phyloP scores from a whole-genome alignment of 2,888 invertebrate genomes.

The Aspidiotus rigidus region DNA sequence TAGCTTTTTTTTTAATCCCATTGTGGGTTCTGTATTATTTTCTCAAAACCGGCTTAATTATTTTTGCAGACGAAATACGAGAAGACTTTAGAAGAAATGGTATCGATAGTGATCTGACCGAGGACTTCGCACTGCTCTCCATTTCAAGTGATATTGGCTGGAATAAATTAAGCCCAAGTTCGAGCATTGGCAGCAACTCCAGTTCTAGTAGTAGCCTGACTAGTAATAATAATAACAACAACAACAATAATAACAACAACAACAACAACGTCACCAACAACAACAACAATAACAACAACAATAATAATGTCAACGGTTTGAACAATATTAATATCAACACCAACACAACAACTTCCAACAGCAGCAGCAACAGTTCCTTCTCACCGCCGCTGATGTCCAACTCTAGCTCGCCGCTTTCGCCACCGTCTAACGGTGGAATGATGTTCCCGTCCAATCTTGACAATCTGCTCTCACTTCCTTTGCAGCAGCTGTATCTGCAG shows the following conservation, averaged over 20 bases:
- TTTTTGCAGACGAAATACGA: conserved; percentile 27
- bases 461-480: background rate
- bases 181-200: background rate
- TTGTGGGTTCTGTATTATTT: background rate
- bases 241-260: background rate
- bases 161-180: conserved; percentile 5
- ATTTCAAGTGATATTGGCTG: conserved; percentile 12
- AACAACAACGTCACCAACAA: background rate
- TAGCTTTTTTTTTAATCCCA: too few species aligned
- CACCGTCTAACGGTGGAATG: background rate
- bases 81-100: conserved; percentile 32
- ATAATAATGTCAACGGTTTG: background rate
- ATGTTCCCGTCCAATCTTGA: background rate
- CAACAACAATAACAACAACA: background rate
- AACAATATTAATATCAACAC: background rate
- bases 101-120: conserved; percentile 26
- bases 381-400: background rate
- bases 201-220: background rate
- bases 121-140: conserved; percentile 1
- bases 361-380: background rate
- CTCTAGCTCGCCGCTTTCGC: background rate
- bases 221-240: background rate
- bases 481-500: conserved; percentile 18
- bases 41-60: background rate
- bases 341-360: background rate